Evolutionary conservation across 2,888 invertebrate species (phyloP), one percentile per base, ranked within the genome.

Genomic region (Elysia crispata): DNA sequence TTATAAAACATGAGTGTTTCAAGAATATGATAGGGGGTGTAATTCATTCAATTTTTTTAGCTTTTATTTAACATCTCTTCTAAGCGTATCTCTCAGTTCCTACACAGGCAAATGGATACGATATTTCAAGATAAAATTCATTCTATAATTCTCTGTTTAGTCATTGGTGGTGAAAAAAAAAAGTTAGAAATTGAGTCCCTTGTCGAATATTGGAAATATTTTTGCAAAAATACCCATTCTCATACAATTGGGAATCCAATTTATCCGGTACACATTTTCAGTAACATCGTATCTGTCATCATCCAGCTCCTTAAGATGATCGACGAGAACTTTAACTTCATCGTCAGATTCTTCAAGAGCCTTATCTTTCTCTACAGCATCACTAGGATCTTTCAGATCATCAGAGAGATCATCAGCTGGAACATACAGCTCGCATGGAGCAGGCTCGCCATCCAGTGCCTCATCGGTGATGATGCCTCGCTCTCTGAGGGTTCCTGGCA

Each of bases 401-500:
- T 72, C 73, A 20, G 30, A 23, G 5, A 20, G 23, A 31, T 28
- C 69, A 25, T 30, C 31, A 25, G 11, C 62, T 18, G n/a, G 28
- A 20, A 31, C 33, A 18, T 28, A 18, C 20, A 33, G 18, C 54
- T 70, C 30, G 23, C 57, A 0, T 18, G 0, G 18, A 25, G 6
- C 3, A 70, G 33, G 20, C 18, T 13, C 60, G 30, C 18, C 28
- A 18, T 18, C n/a, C 15, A 73, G 30, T 3, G 11, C 41, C 11
- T 41, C 41, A 41, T 41, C 41, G 8, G 1, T 8, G 6, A 57
- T 0, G 23, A 83, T 72, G 6, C 83, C 83, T 49, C 83, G 57
- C 31, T 81, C 81, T n/a, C 75, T 62, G 13, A 33, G 30, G 0
- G 83, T 83, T 18, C 83, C 83, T 30, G 77, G 75, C 28, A 89